phyloP scores from a whole-genome alignment of 2,797 vertebrate genomes.

The Parambassis ranga region DNA sequence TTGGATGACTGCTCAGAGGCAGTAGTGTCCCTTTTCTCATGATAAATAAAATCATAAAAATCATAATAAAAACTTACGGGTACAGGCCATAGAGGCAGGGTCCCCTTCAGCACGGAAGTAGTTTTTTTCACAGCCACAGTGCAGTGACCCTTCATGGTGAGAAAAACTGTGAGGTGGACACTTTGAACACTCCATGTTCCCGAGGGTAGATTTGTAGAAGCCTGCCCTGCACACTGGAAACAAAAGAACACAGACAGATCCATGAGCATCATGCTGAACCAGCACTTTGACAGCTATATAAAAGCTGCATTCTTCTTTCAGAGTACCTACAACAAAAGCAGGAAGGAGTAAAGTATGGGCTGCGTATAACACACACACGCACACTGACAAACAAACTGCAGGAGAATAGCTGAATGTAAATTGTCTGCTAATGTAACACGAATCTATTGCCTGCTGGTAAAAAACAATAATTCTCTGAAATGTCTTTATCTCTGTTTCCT shows the following conservation, averaged over 20 bases:
- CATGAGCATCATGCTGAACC: constrained; percentile 47
- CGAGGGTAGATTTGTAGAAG: constrained; percentile 92
- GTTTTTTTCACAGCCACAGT: constrained; percentile 96
- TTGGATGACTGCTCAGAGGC: too few relatives aligned
- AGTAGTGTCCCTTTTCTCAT: too few relatives aligned
- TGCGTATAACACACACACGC: constrained; percentile 13
- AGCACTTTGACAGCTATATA: constrained; percentile 18
- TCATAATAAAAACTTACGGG: constrained; percentile 88
- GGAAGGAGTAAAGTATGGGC: constrained; percentile 16
- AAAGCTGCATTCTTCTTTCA: constrained; percentile 17
- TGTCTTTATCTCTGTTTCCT: constrained; percentile 56
- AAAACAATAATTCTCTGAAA: constrained; percentile 55
- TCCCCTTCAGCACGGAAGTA: constrained; percentile 96
- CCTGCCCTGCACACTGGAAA: constrained; percentile 89
- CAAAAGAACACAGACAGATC: constrained; percentile 62
- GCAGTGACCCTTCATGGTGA: constrained; percentile 88
- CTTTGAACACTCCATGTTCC: constrained; percentile 91
- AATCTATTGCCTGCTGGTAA: constrained; percentile 32
- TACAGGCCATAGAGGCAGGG: constrained; percentile 95
- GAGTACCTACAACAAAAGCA: constrained; percentile 19
- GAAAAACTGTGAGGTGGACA: constrained; percentile 95
- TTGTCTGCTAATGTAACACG: constrained; percentile 30
- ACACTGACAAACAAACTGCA: constrained; percentile 7
- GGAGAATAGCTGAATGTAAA: constrained; percentile 15
- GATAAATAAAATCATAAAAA: too few relatives aligned